These are phyloP conservation scores for Toxotes jaculatrix DNA, from an alignment of 2,113 vertebrate species.

Conservation along the genomic window DNA sequence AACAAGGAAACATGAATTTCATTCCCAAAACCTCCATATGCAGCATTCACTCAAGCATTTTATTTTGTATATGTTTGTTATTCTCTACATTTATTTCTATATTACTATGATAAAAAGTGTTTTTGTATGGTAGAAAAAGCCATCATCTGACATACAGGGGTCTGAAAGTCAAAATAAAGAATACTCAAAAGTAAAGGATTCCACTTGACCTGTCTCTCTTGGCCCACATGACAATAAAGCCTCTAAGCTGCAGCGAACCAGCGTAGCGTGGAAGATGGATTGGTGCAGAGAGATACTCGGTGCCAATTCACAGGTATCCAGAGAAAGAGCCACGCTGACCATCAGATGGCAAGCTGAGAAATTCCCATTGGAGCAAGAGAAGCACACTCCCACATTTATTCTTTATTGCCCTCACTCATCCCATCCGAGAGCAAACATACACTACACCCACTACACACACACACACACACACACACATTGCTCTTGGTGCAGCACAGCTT, in stretches of 20 bases:
- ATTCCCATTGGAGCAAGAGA: slow-evolving; percentile 49
- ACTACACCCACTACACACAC: slow-evolving; percentile 5
- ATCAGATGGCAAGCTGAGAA: slow-evolving; percentile 44
- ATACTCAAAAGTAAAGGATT: slow-evolving; percentile 36
- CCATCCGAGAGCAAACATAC: slow-evolving; percentile 36
- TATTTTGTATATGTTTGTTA: too few relatives aligned
- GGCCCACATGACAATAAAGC: slow-evolving; percentile 45
- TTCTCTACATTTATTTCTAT: too few relatives aligned
- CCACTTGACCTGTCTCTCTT: slow-evolving; percentile 51
- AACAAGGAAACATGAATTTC: too few relatives aligned
- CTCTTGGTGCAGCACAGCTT: slow-evolving; percentile 1
- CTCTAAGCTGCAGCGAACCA: slow-evolving; percentile 16
- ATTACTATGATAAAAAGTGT: background rate
- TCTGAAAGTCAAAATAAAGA: slow-evolving; percentile 15
- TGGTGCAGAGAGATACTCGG: slow-evolving; percentile 14
- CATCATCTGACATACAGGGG: background rate
- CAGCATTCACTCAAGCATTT: too few relatives aligned
- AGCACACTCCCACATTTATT: slow-evolving; percentile 46
- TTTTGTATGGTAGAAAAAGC: background rate
- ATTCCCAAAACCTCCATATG: too few relatives aligned
- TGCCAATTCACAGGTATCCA: slow-evolving; percentile 50
- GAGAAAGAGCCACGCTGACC: slow-evolving; percentile 10
- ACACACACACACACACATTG: background rate
- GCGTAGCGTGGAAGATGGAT: slow-evolving; percentile 16
- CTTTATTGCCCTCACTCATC: slow-evolving; percentile 56